A percentile compares a stretch with the other conserved stretches of the same genome.
These are phyloP conservation scores for Elanus axillaris DNA, from an alignment of 2,113 vertebrate genomes.

Conservation along the genomic window DNA sequence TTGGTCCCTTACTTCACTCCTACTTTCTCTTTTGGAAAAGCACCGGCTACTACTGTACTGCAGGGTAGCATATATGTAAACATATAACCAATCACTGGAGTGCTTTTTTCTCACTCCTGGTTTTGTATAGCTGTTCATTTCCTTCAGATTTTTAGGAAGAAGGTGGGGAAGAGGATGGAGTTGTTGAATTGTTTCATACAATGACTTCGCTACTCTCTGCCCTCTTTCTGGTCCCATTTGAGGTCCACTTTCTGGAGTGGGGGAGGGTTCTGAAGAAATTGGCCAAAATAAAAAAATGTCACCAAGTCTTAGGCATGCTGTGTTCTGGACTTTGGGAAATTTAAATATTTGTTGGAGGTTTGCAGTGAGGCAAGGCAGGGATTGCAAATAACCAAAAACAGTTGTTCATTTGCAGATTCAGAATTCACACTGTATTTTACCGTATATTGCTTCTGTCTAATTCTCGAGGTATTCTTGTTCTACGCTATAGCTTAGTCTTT, in stretches of 20 bases:
- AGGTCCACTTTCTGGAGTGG: not conserved
- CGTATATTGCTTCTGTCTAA: not conserved
- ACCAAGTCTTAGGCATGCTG: not conserved
- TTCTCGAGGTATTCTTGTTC: not conserved
- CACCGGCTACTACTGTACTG: not conserved
- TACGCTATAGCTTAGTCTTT: not conserved
- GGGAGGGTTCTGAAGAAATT: not conserved
- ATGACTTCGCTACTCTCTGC: not conserved
- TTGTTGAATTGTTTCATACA: not conserved
- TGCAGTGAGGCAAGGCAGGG: not conserved
- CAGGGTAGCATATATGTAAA: not conserved
- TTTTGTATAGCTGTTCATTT: not conserved
- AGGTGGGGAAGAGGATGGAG: not conserved
- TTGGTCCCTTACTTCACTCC: not conserved
- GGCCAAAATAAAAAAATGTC: not conserved
- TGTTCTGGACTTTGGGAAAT: not conserved
- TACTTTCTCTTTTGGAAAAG: not conserved
- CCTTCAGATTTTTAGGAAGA: not conserved
- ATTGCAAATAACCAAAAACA: not conserved
- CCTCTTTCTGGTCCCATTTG: not conserved
- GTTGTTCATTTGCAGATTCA: not conserved
- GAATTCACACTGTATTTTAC: not conserved
- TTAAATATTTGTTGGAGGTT: not conserved
- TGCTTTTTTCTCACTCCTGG: not conserved
- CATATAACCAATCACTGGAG: not conserved